phyloP scores from a whole-genome alignment of 2,888 invertebrate species.

The Agrochola lychnidis region DNA sequence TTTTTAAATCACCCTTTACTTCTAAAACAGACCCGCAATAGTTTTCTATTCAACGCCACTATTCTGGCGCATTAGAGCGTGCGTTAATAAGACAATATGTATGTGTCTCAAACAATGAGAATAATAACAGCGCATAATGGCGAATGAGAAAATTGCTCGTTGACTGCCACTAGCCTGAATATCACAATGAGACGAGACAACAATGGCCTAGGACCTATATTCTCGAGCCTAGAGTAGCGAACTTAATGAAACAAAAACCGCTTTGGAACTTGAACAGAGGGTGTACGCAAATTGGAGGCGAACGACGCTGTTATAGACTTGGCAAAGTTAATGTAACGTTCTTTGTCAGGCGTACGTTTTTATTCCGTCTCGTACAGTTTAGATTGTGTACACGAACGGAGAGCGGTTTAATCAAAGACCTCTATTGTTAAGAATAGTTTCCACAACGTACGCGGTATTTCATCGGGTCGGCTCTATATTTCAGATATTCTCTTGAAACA shows the following conservation, averaged over 20 bases:
- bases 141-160: conserved; percentile 89
- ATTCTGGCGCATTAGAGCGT: conserved; percentile 70
- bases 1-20: background rate
- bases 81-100: conserved; percentile 80
- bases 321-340: conserved; percentile 60
- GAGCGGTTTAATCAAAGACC: conserved; percentile 54
- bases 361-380: conserved; percentile 53
- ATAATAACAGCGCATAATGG: conserved; percentile 86
- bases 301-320: conserved; percentile 62
- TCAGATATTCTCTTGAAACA: conserved; percentile 47
- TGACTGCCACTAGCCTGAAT: conserved; percentile 82
- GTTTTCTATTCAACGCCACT: conserved; percentile 65
- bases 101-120: conserved; percentile 85
- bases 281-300: conserved; percentile 79
- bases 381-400: conserved; percentile 32
- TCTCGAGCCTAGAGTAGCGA: conserved; percentile 78
- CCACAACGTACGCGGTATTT: conserved; percentile 32
- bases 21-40: conserved; percentile 51
- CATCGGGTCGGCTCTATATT: conserved; percentile 39
- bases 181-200: conserved; percentile 85
- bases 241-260: conserved; percentile 86
- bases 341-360: conserved; percentile 62
- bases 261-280: conserved; percentile 82
- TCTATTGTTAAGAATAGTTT: conserved; percentile 52
- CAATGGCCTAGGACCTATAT: conserved; percentile 85